Evolutionary conservation across 2,888 invertebrate genomes (phyloP), one percentile per base, ranked within the genome.

Genomic region (Cremastinae sp.): DNA sequence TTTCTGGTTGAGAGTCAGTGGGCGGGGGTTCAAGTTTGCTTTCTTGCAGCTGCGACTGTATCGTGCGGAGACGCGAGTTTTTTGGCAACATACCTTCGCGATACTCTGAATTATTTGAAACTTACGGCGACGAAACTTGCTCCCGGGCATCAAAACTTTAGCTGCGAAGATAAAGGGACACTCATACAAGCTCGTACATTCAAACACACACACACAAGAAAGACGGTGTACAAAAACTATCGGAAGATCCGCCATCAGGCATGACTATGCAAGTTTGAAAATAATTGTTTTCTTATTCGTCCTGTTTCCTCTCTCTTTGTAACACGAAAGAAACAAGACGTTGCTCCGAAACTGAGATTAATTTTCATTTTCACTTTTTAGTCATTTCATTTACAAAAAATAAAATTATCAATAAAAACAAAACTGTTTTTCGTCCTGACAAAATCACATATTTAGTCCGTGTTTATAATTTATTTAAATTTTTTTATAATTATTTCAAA

Each of bases 251-350:
- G 81, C 80, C 80, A 73, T 71, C 79, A 73, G 78, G 72, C 78
- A 80, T 83, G 84, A 84, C 84, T 81, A 69, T 81, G 85, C 85
- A 75, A 59, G 59, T 20, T 55, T 81, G 79, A 82, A 83, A 84
- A 85, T 85, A 86, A 86, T 87, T 82, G 82, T 86, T 84, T 85
- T 82, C 83, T 73, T 58, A 61, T 51, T 66, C 75, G 53, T 14
- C 47, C 16, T 61, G 49, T 41, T 43, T 73, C 66, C 20, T 45
- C 81, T 79, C 70, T 75, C 69, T 70, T 28, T 5, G 28, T 28
- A 28, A 43, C 62, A 28, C 53, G 28, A 69, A 77, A 76, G 28
- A 37, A 10, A 14, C 35, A 58, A 51, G 66, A 62, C 66, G 55
- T 65, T 41, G 58, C 41, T 41, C 55, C 55, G 55, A 70, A 22